A percentile compares a stretch with the other conserved stretches of the same genome.
Evolutionary conservation across 2,113 vertebrate genomes (phyloP).

Genomic region (Excalfactoria chinensis): DNA sequence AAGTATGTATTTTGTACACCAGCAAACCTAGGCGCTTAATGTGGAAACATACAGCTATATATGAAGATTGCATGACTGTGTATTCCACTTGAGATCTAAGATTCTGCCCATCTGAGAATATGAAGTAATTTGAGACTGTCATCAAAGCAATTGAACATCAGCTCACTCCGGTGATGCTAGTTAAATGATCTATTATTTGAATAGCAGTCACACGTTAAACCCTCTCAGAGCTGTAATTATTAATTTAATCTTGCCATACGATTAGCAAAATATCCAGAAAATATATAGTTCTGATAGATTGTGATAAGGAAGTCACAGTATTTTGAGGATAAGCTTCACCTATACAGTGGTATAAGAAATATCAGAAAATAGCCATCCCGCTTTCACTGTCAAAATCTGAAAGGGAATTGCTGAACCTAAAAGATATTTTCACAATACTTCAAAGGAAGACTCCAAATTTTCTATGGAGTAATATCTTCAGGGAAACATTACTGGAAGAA

Average conservation of each 20-base stretch:
- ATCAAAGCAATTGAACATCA: background rate
- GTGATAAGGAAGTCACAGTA: background rate
- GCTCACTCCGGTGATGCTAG: background rate
- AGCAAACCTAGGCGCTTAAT: rapidly evolving
- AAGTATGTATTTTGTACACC: background rate
- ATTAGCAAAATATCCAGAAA: background rate
- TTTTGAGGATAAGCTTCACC: background rate
- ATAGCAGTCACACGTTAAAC: background rate
- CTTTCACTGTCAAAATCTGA: background rate
- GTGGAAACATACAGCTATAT: background rate
- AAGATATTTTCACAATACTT: background rate
- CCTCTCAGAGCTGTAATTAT: background rate
- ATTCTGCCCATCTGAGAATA: background rate
- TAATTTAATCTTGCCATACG: background rate
- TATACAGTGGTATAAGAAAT: background rate
- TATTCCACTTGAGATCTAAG: background rate
- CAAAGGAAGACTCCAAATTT: background rate
- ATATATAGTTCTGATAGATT: background rate
- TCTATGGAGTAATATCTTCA: background rate
- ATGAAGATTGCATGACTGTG: background rate
- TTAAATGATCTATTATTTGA: background rate
- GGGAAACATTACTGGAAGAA: background rate
- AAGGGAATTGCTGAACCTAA: background rate
- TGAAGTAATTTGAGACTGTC: background rate
- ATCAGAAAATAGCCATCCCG: background rate